Evolutionary conservation across 2,113 vertebrate species (phyloP).

Genomic region (Hypomesus transpacificus): DNA sequence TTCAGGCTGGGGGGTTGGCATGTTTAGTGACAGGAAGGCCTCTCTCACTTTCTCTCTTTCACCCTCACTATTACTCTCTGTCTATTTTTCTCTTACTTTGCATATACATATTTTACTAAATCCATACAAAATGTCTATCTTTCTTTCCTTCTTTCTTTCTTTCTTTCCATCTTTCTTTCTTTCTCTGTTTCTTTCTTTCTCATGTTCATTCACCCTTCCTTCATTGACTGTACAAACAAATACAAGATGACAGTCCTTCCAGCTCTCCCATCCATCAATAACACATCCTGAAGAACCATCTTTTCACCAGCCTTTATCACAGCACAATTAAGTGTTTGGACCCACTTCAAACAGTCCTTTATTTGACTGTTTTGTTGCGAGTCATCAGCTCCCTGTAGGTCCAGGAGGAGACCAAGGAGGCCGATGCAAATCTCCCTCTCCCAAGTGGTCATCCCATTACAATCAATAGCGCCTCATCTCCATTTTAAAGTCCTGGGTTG

Average conservation of each 20-base stretch:
- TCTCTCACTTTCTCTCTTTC: conserved; percentile 32
- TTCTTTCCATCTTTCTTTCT: no score
- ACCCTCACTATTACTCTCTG: conserved; percentile 33
- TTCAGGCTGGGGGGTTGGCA: conserved; percentile 66
- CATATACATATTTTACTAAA: conserved; percentile 18
- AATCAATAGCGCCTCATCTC: conserved; percentile 54
- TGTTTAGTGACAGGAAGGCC: conserved; percentile 56
- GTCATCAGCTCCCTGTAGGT: conserved; percentile 20
- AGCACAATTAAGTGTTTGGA: background rate
- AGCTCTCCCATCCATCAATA: no score
- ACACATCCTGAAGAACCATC: background rate
- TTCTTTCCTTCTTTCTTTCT: background rate
- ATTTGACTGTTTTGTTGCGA: conserved; percentile 28
- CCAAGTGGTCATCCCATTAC: conserved; percentile 44
- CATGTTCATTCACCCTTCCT: background rate
- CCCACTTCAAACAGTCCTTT: conserved; percentile 18
- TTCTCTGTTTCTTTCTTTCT: background rate
- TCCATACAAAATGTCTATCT: conserved; percentile 1
- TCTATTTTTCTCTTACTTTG: background rate
- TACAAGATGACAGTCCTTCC: no score
- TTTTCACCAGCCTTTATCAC: background rate
- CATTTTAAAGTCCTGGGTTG: conserved; percentile 35
- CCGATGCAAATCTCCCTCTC: conserved; percentile 49
- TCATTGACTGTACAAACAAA: background rate
- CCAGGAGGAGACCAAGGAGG: conserved; percentile 24